A percentile compares a stretch with the other conserved stretches of the same genome.
phyloP scores from a whole-genome alignment of 1,140 invertebrate species.

The Drosophila guanche region DNA sequence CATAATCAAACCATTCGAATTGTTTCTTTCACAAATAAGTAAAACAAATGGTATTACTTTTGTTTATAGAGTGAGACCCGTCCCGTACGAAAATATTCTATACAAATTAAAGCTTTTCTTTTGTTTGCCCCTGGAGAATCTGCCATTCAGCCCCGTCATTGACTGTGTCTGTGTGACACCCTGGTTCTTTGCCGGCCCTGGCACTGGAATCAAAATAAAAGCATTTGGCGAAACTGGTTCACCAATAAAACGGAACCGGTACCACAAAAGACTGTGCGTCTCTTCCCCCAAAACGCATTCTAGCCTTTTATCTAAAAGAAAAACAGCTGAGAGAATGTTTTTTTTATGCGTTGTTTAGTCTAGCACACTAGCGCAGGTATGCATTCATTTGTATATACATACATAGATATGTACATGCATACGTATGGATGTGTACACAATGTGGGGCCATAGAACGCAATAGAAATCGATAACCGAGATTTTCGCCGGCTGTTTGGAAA shows the following conservation, averaged over 20 bases:
- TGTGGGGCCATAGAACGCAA: constrained; percentile 1
- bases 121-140: background rate
- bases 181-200: background rate
- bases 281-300: constrained; percentile 7
- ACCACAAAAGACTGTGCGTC: constrained; percentile 15
- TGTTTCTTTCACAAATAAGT: too few relatives aligned
- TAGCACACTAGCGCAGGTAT: too few relatives aligned
- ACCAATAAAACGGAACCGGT: constrained; percentile 1
- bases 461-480: too few relatives aligned
- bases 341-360: constrained; percentile 7
- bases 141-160: too few relatives aligned
- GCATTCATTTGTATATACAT: too few relatives aligned
- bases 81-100: too few relatives aligned
- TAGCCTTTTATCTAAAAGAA: too few relatives aligned
- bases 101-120: constrained; percentile 15
- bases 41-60: background rate
- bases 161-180: background rate
- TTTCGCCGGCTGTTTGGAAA: too few relatives aligned
- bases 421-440: constrained; percentile 17
- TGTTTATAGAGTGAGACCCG: background rate
- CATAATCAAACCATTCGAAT: too few relatives aligned
- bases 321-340: too few relatives aligned
- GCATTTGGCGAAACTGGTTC: constrained; percentile 2
- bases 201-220: constrained; percentile 1
- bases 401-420: background rate